These are phyloP conservation scores for Artibeus lituratus DNA, from an alignment of 2,797 vertebrate genomes.

Conservation along the genomic window DNA sequence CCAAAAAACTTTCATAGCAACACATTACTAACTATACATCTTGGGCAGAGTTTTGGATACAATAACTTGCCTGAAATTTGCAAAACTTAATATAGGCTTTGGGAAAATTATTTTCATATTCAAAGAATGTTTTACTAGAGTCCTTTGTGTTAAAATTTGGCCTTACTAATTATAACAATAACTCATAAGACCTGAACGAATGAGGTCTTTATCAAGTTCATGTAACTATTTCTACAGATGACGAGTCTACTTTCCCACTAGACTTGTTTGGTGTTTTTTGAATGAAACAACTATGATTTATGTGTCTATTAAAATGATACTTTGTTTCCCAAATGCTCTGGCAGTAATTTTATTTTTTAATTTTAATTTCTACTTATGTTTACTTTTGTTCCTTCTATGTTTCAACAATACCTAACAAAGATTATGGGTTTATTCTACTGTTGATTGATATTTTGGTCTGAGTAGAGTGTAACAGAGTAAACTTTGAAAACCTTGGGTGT, in stretches of 20 bases:
- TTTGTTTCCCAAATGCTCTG: not conserved
- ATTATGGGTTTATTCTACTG: not conserved
- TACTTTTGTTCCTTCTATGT: conserved; percentile 19
- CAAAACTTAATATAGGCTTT: conserved; percentile 32
- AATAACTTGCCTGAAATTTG: conserved; percentile 14
- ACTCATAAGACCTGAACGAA: conserved; percentile 55
- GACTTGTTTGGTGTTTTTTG: conserved; percentile 53
- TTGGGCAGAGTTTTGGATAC: not conserved
- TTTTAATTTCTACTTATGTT: conserved; percentile 36
- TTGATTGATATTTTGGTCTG: not conserved
- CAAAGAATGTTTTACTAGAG: conserved; percentile 37
- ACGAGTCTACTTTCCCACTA: conserved; percentile 47
- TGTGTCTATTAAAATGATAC: conserved; percentile 30
- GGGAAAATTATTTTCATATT: conserved; percentile 25
- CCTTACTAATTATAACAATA: conserved; percentile 54
- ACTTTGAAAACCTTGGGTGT: not conserved
- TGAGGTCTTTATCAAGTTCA: conserved; percentile 14
- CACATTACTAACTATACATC: conserved; percentile 2
- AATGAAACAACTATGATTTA: conserved; percentile 59
- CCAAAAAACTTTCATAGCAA: conserved; percentile 16
- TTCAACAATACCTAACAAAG: not conserved
- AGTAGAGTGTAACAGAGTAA: not conserved
- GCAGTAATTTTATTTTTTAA: conserved; percentile 5
- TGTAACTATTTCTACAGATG: conserved; percentile 53
- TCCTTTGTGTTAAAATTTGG: conserved; percentile 33